Evolutionary conservation across 2,888 invertebrate genomes (phyloP).

Genomic region (Polymixis lichenea): DNA sequence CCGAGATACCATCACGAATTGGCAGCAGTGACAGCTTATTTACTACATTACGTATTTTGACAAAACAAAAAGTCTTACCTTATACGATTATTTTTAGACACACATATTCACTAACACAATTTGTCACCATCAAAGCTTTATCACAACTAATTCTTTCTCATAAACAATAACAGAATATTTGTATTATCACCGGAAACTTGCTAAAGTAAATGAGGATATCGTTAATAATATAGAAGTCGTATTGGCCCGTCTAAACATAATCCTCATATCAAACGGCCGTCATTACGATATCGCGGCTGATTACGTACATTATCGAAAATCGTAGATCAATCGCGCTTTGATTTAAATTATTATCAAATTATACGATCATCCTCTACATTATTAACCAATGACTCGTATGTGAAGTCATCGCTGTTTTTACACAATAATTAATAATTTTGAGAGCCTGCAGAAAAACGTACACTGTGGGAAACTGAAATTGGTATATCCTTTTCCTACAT

Average conservation of each 20-base stretch:
- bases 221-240: slow-evolving; percentile 53
- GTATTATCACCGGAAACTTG: slow-evolving; percentile 62
- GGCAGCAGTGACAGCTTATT: background rate
- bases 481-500: slow-evolving; percentile 6
- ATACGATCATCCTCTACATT: slow-evolving; percentile 53
- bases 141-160: slow-evolving; percentile 41
- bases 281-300: slow-evolving; percentile 71
- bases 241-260: slow-evolving; percentile 64
- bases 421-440: slow-evolving; percentile 20
- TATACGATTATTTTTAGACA: slow-evolving; percentile 31
- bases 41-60: background rate
- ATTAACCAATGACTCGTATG: slow-evolving; percentile 51
- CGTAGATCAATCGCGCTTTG: slow-evolving; percentile 72
- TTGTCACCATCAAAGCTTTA: slow-evolving; percentile 45
- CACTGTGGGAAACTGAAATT: slow-evolving; percentile 12
- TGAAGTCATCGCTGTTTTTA: slow-evolving; percentile 30
- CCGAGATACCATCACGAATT: background rate
- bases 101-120: slow-evolving; percentile 57
- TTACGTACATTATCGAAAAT: slow-evolving; percentile 73
- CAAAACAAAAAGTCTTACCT: slow-evolving; percentile 50
- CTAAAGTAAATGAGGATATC: slow-evolving; percentile 61
- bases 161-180: slow-evolving; percentile 61
- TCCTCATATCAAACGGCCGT: slow-evolving; percentile 71
- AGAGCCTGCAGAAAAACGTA: slow-evolving; percentile 1
- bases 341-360: slow-evolving; percentile 68